Evolutionary conservation across 2,797 vertebrate species (phyloP).

Genomic region (Falco columbarius): DNA sequence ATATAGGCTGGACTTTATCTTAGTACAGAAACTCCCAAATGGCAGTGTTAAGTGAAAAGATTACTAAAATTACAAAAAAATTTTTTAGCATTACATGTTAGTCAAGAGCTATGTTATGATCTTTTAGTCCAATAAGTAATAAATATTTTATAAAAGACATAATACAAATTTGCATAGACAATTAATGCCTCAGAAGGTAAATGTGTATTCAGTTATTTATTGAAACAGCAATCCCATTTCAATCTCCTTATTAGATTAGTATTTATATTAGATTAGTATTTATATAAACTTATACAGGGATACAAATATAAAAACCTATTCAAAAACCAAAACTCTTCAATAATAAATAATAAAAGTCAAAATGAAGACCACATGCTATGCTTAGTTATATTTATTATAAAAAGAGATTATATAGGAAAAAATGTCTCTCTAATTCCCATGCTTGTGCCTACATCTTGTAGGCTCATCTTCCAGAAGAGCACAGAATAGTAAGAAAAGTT

Average conservation of each 20-base stretch:
- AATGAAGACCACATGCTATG: slow-evolving; percentile 38
- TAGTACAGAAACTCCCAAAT: slow-evolving; percentile 33
- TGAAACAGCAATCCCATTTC: slow-evolving; percentile 45
- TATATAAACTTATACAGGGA: not conserved
- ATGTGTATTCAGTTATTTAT: slow-evolving; percentile 45
- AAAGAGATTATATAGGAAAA: not conserved
- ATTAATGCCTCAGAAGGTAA: slow-evolving; percentile 24
- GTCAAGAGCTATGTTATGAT: slow-evolving; percentile 12
- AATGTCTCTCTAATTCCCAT: not conserved
- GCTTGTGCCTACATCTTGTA: not conserved
- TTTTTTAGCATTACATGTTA: slow-evolving; percentile 22
- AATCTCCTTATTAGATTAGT: not conserved
- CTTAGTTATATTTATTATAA: not conserved
- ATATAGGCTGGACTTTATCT: not conserved
- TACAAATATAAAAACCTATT: not conserved
- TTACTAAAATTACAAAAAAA: slow-evolving; percentile 26
- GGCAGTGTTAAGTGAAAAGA: slow-evolving; percentile 42
- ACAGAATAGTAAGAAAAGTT: slow-evolving; percentile 33
- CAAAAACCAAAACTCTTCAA: slow-evolving; percentile 1
- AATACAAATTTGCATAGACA: slow-evolving; percentile 51
- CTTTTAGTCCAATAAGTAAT: slow-evolving; percentile 23
- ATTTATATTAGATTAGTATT: slow-evolving; percentile 16
- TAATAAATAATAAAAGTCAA: slow-evolving; percentile 29
- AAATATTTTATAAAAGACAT: slow-evolving; percentile 32
- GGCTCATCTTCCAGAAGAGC: slow-evolving; percentile 23